phyloP scores from a whole-genome alignment of 2,888 invertebrate species.

The Philereme vetulata region DNA sequence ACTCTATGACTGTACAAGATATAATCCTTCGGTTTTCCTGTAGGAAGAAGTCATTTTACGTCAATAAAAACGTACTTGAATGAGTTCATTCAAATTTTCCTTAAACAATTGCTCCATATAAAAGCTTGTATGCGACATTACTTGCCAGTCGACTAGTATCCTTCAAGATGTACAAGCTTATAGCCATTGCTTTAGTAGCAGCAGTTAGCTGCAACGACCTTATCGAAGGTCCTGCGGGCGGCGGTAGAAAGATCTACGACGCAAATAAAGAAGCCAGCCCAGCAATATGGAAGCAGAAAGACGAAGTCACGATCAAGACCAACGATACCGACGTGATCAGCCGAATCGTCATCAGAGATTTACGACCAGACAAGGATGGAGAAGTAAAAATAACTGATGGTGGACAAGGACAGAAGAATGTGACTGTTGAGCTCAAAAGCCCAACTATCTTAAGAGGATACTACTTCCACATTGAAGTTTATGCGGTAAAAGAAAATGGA shows the following conservation, averaged over 20 bases:
- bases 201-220: slow-evolving; percentile 57
- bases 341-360: slow-evolving; percentile 59
- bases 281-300: slow-evolving; percentile 62
- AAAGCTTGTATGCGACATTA: slow-evolving; percentile 42
- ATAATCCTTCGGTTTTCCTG: slow-evolving; percentile 59
- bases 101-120: slow-evolving; percentile 60
- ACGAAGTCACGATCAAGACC: slow-evolving; percentile 59
- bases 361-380: slow-evolving; percentile 68
- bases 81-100: slow-evolving; percentile 65
- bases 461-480: slow-evolving; percentile 66
- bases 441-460: slow-evolving; percentile 70
- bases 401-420: slow-evolving; percentile 64
- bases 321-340: slow-evolving; percentile 61
- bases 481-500: slow-evolving; percentile 43
- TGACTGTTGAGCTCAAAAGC: slow-evolving; percentile 69
- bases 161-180: slow-evolving; percentile 49
- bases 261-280: slow-evolving; percentile 64
- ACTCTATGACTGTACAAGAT: slow-evolving; percentile 47
- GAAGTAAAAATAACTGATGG: slow-evolving; percentile 65
- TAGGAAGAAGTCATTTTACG: slow-evolving; percentile 60
- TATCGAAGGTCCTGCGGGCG: slow-evolving; percentile 47
- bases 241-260: slow-evolving; percentile 61
- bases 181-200: slow-evolving; percentile 49
- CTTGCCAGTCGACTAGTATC: slow-evolving; percentile 49
- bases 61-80: slow-evolving; percentile 55